Base-by-base conservation (phyloP, 2,888 invertebrate genomes). In the Agrochola circellaris region DNA sequence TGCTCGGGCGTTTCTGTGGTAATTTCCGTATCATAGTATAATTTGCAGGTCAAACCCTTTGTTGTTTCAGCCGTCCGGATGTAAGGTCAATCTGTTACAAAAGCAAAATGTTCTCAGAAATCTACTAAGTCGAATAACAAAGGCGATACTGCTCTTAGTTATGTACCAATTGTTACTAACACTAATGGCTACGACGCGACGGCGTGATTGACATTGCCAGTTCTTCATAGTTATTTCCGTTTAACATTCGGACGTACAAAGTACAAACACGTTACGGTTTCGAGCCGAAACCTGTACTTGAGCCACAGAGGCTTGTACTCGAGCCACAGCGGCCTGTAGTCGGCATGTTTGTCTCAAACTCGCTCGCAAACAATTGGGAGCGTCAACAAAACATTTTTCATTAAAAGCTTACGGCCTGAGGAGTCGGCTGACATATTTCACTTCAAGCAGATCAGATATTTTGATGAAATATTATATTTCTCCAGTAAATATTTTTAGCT, bases 341-440 rank as follows among this genome's bases (percentile, higher is more conserved):
- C 11, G 13, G 15, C 34, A 15, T 76, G 60, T 69, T 77, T 69
- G 61, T 72, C 71, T 51, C 61, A 54, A 81, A 80, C 54, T 75
- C 66, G 20, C n/a, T 38, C 51, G 58, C 67, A 62, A 81, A 85
- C 83, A 79, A 84, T 84, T 74, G 77, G 56, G 58, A 48, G 71
- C 56, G 79, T 75, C 82, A 85, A 87, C 81, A 83, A 84, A 84
- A 87, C 76, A 84, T 83, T 82, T 86, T 83, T 86, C 84, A 81
- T 87, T 87, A 87, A 80, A 84, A 84, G 42, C 74, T 71, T 42
- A 69, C 23, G 34, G 42, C n/a, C 34, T 11, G 26, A 45, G 26
- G 7, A 82, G 15, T 71, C 42, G 30, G 15, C 58, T 67, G 61
- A 65, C 60, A 72, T 71, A 30, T 79, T 74, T 78, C 26, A 60